Base-by-base conservation (phyloP, 2,797 vertebrate genomes). In the Cyprinella venusta region DNA sequence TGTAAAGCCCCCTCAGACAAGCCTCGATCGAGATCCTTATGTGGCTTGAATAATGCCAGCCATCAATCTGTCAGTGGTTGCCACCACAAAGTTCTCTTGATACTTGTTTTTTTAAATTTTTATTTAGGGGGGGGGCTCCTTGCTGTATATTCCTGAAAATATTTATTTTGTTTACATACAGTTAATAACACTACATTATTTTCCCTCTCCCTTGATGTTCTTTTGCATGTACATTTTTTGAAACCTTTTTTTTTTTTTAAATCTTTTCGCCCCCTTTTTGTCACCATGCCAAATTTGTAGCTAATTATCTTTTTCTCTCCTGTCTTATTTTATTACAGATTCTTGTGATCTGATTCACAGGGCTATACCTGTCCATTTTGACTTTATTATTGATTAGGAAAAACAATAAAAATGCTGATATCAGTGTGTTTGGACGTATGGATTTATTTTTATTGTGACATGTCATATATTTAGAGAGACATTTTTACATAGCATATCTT, bases 381-480 rank as follows among this genome's bases (percentile, higher is more conserved):
- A 93, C 89, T 91, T 93, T 90, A 92, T 94, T 94, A 92, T 81
- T 92, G 90, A 92, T 93, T 92, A 93, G 91, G 92, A 92, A 92
- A 94, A 91, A 91, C 84, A 90, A 88, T 85, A 87, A 90, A 90
- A 89, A 88, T 86, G 84, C 86, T 91, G 90, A 90, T 91, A 91
- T 89, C 82, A 87, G 64, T 76, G 69, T 48, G 42, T 72, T 77
- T 24, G 42, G 56, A 26, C 63, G 16, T 33, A 16, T 67, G 50
- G 40, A 24, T 70, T 81, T 59, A 59, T 76, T 83, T 61, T 4
- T 8, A 45, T 36, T 45, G 36, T 82, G 59, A 1, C 7, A 24
- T 5, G 33, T 36, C 45, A 38, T 42, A 52, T 21, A 16, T 18
- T 33, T 33, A 33, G 30, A 2, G 65, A 79, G 5, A 19, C n/a